Percentiles rank a stretch among this genome's conserved stretches.
Evolutionary conservation across 2,888 invertebrate species (phyloP).

Genomic region (Sinelater perroti): DNA sequence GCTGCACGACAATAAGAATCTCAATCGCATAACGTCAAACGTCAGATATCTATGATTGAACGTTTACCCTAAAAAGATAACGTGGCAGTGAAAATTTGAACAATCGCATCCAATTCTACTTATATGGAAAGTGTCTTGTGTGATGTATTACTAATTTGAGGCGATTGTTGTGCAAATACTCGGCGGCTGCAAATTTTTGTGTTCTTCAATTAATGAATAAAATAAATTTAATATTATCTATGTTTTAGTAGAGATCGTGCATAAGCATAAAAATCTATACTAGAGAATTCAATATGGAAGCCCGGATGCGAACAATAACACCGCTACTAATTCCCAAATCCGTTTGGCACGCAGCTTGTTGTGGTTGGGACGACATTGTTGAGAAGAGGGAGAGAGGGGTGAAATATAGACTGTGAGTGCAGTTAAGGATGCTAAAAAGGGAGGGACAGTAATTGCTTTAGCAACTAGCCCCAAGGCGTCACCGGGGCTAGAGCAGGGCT

Average conservation of each 20-base stretch:
- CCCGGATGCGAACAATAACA: slow-evolving; percentile 27
- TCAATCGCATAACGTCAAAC: slow-evolving; percentile 32
- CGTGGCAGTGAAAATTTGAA: slow-evolving; percentile 29
- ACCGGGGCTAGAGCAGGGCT: slow-evolving; percentile 29
- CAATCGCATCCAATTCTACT: slow-evolving; percentile 34
- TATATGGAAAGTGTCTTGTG: slow-evolving; percentile 29
- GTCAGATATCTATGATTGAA: slow-evolving; percentile 38
- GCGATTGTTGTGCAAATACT: too few species aligned
- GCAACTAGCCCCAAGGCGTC: slow-evolving; percentile 42
- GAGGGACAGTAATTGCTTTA: slow-evolving; percentile 46
- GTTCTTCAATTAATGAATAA: too few species aligned
- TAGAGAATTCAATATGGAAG: slow-evolving; percentile 25
- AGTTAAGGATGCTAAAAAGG: slow-evolving; percentile 43
- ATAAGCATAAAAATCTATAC: too few species aligned
- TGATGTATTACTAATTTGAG: slow-evolving; percentile 38
- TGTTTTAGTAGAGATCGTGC: too few species aligned
- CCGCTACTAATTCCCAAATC: slow-evolving; percentile 37
- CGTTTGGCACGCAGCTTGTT: slow-evolving; percentile 37
- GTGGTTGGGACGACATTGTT: slow-evolving; percentile 40
- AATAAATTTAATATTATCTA: not conserved
- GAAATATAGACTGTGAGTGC: slow-evolving; percentile 39
- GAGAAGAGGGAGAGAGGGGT: slow-evolving; percentile 41
- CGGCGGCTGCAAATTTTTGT: too few species aligned
- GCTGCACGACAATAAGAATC: slow-evolving; percentile 33
- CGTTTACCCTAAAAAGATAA: slow-evolving; percentile 32